Conservation (phyloP, 2,797 vertebrate species). For the Adrianichthys oophorus region DNA sequence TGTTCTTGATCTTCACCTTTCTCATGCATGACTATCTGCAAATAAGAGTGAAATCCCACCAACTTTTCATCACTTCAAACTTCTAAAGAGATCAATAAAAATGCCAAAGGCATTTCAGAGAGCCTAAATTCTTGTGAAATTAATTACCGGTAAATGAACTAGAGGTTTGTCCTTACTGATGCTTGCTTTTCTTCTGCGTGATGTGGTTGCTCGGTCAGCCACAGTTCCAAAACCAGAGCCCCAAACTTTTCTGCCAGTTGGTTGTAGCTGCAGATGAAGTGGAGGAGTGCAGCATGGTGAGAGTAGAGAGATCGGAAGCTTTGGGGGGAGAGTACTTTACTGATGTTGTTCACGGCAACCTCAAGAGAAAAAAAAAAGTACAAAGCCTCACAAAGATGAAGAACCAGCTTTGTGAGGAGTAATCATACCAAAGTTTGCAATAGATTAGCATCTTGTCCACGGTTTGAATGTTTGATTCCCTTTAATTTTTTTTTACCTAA, state of each 20-base stretch:
- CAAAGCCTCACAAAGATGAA: constrained; percentile 8
- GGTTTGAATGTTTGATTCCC: too few species aligned
- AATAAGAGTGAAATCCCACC: constrained; percentile 5
- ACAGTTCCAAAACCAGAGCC: constrained; percentile 77
- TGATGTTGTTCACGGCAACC: constrained; percentile 79
- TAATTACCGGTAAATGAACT: too few species aligned
- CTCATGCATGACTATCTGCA: constrained; percentile 23
- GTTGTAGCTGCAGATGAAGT: constrained; percentile 84
- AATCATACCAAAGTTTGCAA: not conserved
- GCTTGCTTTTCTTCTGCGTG: constrained; percentile 9
- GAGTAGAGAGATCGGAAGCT: constrained; percentile 80
- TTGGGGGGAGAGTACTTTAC: constrained; percentile 73
- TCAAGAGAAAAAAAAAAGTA: constrained; percentile 49
- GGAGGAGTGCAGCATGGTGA: constrained; percentile 85
- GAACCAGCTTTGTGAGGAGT: constrained; percentile 6
- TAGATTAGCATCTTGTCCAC: too few species aligned
- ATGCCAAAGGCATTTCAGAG: not conserved
- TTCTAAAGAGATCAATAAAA: constrained; percentile 8
- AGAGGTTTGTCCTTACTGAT: constrained; percentile 17
- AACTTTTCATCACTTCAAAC: constrained; percentile 9
- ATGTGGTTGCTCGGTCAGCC: constrained; percentile 73
- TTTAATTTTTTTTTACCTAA: too few species aligned
- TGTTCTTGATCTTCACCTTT: constrained; percentile 15
- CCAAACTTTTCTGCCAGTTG: constrained; percentile 85
- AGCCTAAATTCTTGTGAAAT: too few species aligned